These are phyloP conservation scores for Tethya wilhelma DNA, from an alignment of 37 sponge, comb jelly and placozoan genomes.

Conservation along the genomic window DNA sequence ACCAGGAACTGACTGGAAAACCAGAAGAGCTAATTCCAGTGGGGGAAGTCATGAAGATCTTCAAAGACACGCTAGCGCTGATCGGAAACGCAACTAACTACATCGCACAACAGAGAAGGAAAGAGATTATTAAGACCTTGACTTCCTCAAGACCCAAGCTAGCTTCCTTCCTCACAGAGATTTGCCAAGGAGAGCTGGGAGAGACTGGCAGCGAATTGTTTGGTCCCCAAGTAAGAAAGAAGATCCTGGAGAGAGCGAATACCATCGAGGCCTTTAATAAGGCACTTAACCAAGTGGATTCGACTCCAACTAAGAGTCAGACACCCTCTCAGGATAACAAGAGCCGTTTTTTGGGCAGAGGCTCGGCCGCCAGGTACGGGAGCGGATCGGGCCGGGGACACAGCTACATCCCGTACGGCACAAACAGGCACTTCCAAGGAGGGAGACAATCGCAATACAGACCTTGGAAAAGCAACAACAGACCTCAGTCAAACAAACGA, in stretches of 20 bases:
- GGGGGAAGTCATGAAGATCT: background rate
- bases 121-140: background rate
- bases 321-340: background rate
- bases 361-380: background rate
- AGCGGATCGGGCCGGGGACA: too few relatives aligned
- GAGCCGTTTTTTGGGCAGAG: background rate
- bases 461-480: too few relatives aligned
- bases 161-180: background rate
- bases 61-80: too few relatives aligned
- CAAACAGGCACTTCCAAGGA: too few relatives aligned
- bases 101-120: background rate
- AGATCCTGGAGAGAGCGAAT: background rate
- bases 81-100: background rate
- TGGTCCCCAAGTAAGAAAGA: background rate
- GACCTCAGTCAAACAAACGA: too few relatives aligned
- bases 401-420: too few relatives aligned
- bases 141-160: background rate
- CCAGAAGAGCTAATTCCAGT: background rate
- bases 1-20: background rate
- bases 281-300: background rate
- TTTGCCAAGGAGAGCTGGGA: background rate
- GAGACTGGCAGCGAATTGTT: background rate
- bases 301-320: background rate
- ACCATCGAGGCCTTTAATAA: background rate
- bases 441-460: too few relatives aligned